Evolutionary conservation across 2,113 vertebrate species (phyloP), one percentile per base, ranked within the genome.

Genomic region (Podarcis cretensis): DNA sequence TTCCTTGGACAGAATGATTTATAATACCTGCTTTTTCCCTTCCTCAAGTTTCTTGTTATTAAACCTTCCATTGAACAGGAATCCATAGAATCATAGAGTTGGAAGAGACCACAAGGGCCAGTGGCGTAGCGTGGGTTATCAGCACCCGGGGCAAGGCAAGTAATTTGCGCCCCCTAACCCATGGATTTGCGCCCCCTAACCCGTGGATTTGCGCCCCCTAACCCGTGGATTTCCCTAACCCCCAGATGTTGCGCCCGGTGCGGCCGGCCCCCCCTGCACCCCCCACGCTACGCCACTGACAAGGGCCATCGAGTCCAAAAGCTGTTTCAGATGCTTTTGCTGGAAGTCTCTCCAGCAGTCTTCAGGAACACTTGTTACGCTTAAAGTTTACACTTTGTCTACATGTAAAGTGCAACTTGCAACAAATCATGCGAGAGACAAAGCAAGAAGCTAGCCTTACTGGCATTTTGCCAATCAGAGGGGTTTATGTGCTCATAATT

Each of bases 391-490:
- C 5, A 71, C 43, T 87, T 92, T 86, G 59, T 90, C 59, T 75
- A 87, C 81, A 84, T 43, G 79, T 66, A 81, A 81, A 87, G 18
- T 83, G 14, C 23, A 84, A 68, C 25, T 63, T 68, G 2, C 37
- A 90, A 8, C 81, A 89, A 92, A 13, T 78, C 0, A 92, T 87
- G 87, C 89, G 81, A 65, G 43, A 84, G 21, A 57, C 13, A 73
- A 86, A 92, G 66, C 63, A 89, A 0, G 54, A 93, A 92, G 90
- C 20, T 30, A 89, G 48, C 89, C 81, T 92, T 92, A 57, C 23
- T 3, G 57, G 40, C 30, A 88, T 91, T 94, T 91, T 84, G 10
- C 91, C 89, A 86, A 81, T 87, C 73, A 3, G 4, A 82, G 68
- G 90, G 76, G 71, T 9, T 83, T 92, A 87, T 71, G 69, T 59